Conservation (phyloP, 2,113 vertebrate genomes). For the Strigops habroptila region DNA sequence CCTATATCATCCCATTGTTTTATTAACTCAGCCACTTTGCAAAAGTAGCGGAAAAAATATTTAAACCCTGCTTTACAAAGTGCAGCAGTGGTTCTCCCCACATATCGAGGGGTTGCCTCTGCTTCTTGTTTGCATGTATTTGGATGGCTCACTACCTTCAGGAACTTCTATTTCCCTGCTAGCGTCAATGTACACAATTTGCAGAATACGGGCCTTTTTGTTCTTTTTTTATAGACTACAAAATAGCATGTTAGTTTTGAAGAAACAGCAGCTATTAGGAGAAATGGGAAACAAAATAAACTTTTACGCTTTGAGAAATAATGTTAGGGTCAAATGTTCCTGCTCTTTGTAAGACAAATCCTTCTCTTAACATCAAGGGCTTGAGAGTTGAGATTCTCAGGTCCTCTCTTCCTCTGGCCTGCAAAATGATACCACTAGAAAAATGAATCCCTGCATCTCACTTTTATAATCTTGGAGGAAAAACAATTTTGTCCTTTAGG, state of each 20-base stretch:
- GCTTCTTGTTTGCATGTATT: not conserved
- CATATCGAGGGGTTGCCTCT: not conserved
- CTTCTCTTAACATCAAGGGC: not conserved
- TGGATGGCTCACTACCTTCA: not conserved
- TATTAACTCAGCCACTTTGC: not conserved
- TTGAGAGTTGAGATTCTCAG: not conserved
- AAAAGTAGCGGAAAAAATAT: not conserved
- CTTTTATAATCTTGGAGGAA: not conserved
- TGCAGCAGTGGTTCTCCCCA: not conserved
- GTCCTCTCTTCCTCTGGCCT: not conserved
- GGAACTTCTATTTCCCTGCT: not conserved
- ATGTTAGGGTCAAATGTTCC: not conserved
- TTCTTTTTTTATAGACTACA: not conserved
- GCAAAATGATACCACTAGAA: not conserved
- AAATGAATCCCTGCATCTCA: not conserved
- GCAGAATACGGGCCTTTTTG: not conserved
- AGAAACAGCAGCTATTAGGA: constrained; percentile 8
- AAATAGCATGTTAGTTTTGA: constrained; percentile 16
- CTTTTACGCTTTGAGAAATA: constrained; percentile 23
- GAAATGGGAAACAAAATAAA: constrained; percentile 21
- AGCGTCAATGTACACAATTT: not conserved
- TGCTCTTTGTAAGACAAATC: not conserved
- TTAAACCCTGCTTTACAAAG: not conserved
- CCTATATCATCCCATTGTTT: not conserved
- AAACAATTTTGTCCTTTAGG: not conserved